A percentile compares a stretch with the other conserved stretches of the same genome.
These are phyloP conservation scores for Andrena haemorrhoa DNA, from an alignment of 2,888 invertebrate genomes.

Conservation along the genomic window DNA sequence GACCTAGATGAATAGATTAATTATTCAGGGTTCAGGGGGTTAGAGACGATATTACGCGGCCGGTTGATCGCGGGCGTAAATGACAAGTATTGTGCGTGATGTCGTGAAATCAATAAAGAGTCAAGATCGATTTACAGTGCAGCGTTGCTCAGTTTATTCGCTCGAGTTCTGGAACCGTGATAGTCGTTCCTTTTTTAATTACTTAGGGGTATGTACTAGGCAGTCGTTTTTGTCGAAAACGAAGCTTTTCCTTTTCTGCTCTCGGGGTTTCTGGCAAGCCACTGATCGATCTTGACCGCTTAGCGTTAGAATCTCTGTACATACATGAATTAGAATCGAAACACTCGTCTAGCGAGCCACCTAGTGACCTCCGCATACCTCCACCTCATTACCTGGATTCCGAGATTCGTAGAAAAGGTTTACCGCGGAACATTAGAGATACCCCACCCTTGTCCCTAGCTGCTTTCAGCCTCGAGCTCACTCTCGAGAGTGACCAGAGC, in stretches of 20 bases:
- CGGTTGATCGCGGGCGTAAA: conserved; percentile 13
- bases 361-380: conserved; percentile 31
- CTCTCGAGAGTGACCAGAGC: conserved; percentile 56
- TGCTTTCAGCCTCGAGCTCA: conserved; percentile 80
- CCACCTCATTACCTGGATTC: conserved; percentile 51
- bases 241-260: too few species aligned
- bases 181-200: too few species aligned
- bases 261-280: neutral
- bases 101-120: conserved; percentile 8
- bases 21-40: neutral
- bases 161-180: too few species aligned
- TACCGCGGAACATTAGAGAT: conserved; percentile 59
- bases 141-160: too few species aligned
- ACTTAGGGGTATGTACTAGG: too few species aligned
- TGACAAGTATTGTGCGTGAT: conserved; percentile 35
- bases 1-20: conserved; percentile 47
- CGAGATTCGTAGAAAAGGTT: conserved; percentile 44
- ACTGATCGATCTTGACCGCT: conserved; percentile 55
- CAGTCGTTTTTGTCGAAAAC: too few species aligned
- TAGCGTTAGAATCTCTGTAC: conserved; percentile 37
- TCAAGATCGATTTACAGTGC: conserved; percentile 55
- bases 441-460: conserved; percentile 82
- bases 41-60: conserved; percentile 27
- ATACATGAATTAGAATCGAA: conserved; percentile 49
- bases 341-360: conserved; percentile 38